phyloP scores from a whole-genome alignment of 1,140 invertebrate species.

The Saxidomus purpurata region DNA sequence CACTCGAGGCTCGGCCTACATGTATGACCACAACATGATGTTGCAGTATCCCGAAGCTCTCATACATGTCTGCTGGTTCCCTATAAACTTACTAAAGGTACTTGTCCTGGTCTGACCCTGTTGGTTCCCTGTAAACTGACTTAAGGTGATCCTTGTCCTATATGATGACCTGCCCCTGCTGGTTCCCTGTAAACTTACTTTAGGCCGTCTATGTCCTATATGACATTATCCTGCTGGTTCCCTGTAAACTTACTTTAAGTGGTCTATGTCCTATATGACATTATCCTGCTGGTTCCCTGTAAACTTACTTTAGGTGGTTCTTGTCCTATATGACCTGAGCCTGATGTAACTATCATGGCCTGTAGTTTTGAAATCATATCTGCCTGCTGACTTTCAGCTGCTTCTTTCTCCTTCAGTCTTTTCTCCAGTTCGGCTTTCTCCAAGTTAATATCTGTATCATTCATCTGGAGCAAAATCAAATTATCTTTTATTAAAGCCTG shows the following conservation, averaged over 20 bases:
- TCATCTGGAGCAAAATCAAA: constrained; percentile 16
- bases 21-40: no score
- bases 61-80: no score
- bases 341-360: constrained; percentile 69
- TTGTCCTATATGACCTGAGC: neutral
- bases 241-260: constrained; percentile 72
- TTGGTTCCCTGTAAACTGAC: constrained; percentile 12
- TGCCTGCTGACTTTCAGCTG: constrained; percentile 68
- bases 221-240: constrained; percentile 64
- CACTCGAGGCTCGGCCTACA: no score
- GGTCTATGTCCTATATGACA: constrained; percentile 68
- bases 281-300: neutral
- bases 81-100: no score
- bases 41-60: no score
- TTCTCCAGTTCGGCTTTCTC: constrained; percentile 78
- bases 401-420: constrained; percentile 73
- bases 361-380: constrained; percentile 73
- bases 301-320: constrained; percentile 49
- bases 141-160: constrained; percentile 71
- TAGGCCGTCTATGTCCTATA: constrained; percentile 70
- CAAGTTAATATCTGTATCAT: constrained; percentile 62
- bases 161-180: constrained; percentile 66
- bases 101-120: no score
- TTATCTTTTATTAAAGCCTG: no score
- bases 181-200: constrained; percentile 73